Base-by-base conservation (phyloP, 1,140 invertebrate genomes). In the Drosophila sechellia region DNA sequence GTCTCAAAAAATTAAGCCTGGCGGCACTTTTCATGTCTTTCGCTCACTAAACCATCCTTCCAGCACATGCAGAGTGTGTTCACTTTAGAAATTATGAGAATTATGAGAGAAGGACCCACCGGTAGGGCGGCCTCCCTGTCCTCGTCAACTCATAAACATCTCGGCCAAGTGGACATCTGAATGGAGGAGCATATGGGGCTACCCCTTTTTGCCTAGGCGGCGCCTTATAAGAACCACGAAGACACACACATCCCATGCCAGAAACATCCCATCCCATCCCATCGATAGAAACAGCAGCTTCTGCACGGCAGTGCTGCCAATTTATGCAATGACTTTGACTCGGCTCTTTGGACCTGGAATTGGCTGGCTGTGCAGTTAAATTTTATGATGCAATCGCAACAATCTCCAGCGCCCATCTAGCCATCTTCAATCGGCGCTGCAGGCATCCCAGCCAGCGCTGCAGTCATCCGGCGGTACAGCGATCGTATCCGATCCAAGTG, bases 1-100 rank as follows among this genome's bases (percentile, higher is more conserved):
- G 53, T 95, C 77, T 94, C 94, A 60, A 63, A n/a, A 34, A 77
- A 63, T 40, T 64, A 42, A 46, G 8, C 17, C 52, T n/a, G 37
- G 73, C 81, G 81, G 81, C 57, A 27, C 20, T 15, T 85, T 85
- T 86, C 35, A 81, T 70, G 69, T 77, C 22, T 39, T 59, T 34
- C 12, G 17, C 22, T 13, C 11, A 49, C 55, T 68, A 74, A 74
- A 74, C 45, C 17, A 64, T 63, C 35, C 58, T 25, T 52, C 4
- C 5, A 34, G 42, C 46, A n/a, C 50, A 71, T 71, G 55, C 22
- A 83, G 64, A 81, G 71, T 64, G 58, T 68, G 57, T 52, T 50
- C 42, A 48, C 56, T 46, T 54, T 55, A 54, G 64, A 60, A 66
- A 60, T 60, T 65, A 65, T 77, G 73, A 40, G 61, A 83, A 83